Evolutionary conservation across 2,113 vertebrate genomes (phyloP), one percentile per base, ranked within the genome.

Genomic region (Colius striatus): DNA sequence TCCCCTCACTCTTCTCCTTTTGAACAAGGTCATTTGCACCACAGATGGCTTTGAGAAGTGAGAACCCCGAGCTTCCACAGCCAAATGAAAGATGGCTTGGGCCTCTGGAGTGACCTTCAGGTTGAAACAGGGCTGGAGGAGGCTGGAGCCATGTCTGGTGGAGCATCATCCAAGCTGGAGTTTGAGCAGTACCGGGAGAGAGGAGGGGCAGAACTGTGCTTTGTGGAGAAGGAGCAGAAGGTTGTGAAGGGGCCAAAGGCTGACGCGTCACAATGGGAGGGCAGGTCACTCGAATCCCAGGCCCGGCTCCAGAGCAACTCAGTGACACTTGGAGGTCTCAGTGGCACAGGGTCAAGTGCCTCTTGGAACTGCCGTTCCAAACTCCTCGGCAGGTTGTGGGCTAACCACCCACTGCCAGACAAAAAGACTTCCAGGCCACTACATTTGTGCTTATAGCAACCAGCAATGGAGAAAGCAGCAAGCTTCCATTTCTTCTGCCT

Each of bases 311-410:
- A 80, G 96, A 95, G 96, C 95, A 96, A 80, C 83, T 67, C 70
- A 89, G 89, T 89, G 96, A 77, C 92, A 81, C 91, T 89, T 62
- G 34, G 7, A 89, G 91, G 91, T 94, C 95, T 96, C 94, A 54
- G 36, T 45, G 23, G 94, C 71, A 82, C 41, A 82, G 97, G 97
- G 96, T 98, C 97, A 72, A 47, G 96, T 98, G 97, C 96, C 97
- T 93, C 22, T 27, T 62, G 89, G 94, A 71, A 63, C 96, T 96
- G 97, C 97, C 97, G 98, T 97, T 97, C 97, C 97, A 98, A 70
- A 94, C 96, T 94, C 53, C 65, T 90, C 43, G 27, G 92, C 78
- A 4, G 38, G 32, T 92, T 78, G 32, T 13, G 66, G 89, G 78
- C 86, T 58, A 11, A 57, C 87, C 14, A 14, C 83, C 71, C 38